Base-by-base conservation (phyloP, 64 coral and sea anemone genomes). In the Acropora yongei region DNA sequence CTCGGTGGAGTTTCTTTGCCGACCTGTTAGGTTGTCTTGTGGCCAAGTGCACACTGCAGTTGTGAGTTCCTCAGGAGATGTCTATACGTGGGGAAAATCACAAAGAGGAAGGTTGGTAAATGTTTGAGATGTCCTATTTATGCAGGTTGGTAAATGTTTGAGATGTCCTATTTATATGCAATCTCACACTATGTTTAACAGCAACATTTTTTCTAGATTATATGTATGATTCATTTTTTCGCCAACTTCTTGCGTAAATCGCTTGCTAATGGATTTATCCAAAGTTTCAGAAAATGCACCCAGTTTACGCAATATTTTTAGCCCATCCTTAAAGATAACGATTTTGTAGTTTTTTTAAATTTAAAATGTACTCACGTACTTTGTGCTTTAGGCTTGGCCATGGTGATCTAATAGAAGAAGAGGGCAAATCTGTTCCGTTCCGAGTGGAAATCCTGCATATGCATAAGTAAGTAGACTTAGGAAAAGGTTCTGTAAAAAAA, bases 371-470 rank as follows among this genome's bases (percentile, higher is more conserved):
- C 51, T 55, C 51, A 55, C 11, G 17, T 17, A 45, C 17, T 49
- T 79, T 73, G 17, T 58, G 1, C 49, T 80, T 0, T 61, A 98
- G 97, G 58, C 73, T 98, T 49, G 97, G 97, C 49, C 97, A 96
- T 68, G 97, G 97, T 7, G 97, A 99, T 79, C 47, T 99, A 39
- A 96, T 99, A 72, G 97, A 99, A 68, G 97, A 99, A 85, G 97
- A 99, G 81, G 97, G 97, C 14, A 93, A 94, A 43, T 99, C 92
- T 8, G 82, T 88, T 45, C 97, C 97, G 14, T 99, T 99, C 41
- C 72, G 97, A 79, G 97, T 99, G 13, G 97, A 99, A 74, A 93
- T 99, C 72, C 88, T 99, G 5, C 97, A 99, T 74, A 98, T 98
- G 94, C 97, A 99, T 79, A 94, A 92, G 97, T 99, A 68, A 69